Evolutionary conservation across 2,888 invertebrate genomes (phyloP).

Genomic region (Sturmia bella): DNA sequence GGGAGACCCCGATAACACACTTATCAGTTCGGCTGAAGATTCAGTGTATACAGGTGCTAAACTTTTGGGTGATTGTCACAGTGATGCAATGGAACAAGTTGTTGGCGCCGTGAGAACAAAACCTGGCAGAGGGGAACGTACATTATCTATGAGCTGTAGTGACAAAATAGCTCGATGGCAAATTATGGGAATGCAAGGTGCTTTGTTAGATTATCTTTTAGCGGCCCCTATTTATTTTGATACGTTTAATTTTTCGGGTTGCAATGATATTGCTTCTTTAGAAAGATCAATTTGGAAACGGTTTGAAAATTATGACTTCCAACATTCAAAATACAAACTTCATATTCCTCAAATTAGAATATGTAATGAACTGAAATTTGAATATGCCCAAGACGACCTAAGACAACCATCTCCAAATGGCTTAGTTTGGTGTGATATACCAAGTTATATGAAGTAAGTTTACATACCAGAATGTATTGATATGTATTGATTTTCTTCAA

Average conservation of each 20-base stretch:
- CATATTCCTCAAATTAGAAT: constrained; percentile 75
- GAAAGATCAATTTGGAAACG: constrained; percentile 83
- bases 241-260: constrained; percentile 87
- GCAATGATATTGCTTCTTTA: constrained; percentile 85
- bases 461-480: not conserved
- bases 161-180: constrained; percentile 97
- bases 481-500: constrained; percentile 20
- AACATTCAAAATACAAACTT: constrained; percentile 70
- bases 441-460: constrained; percentile 79
- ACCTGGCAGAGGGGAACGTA: constrained; percentile 94
- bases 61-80: constrained; percentile 83
- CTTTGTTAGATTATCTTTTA: constrained; percentile 87
- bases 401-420: constrained; percentile 84
- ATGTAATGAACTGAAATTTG: constrained; percentile 77
- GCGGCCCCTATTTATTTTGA: constrained; percentile 86
- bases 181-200: constrained; percentile 92
- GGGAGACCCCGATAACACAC: constrained; percentile 23
- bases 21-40: constrained; percentile 20
- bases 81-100: constrained; percentile 85
- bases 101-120: constrained; percentile 90
- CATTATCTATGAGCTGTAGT: constrained; percentile 95
- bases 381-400: constrained; percentile 78
- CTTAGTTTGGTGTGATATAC: constrained; percentile 84
- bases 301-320: constrained; percentile 71
- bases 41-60: constrained; percentile 91